Evolutionary conservation across 2,797 vertebrate species (phyloP).

Genomic region (Muscicapa striata): DNA sequence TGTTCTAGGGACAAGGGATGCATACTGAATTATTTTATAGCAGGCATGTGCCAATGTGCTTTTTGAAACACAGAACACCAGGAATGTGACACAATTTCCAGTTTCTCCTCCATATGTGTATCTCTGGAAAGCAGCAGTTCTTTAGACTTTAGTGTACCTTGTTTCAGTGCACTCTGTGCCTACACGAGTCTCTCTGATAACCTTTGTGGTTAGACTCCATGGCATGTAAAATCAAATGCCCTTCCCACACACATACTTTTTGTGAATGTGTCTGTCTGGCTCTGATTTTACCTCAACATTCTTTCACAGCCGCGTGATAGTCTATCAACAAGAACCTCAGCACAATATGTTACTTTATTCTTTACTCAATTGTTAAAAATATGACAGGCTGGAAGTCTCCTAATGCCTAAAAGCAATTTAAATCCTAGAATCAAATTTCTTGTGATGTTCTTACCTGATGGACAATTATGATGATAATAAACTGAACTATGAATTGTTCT

Average conservation of each 20-base stretch:
- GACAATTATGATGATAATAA: slow-evolving; percentile 5
- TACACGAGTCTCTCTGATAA: not conserved
- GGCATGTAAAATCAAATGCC: not conserved
- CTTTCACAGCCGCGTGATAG: not conserved
- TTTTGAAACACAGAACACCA: not conserved
- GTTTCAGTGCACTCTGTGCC: not conserved
- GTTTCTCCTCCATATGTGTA: accelerated
- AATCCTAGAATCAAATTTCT: slow-evolving; percentile 29
- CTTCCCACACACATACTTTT: slow-evolving; percentile 6
- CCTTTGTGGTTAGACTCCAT: not conserved
- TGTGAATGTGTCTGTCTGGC: slow-evolving; percentile 27
- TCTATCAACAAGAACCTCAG: slow-evolving; percentile 5
- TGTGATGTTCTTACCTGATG: not conserved
- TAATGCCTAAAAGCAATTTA: not conserved
- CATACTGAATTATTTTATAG: not conserved
- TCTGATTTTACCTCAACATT: slow-evolving; percentile 55
- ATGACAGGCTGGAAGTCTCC: not conserved
- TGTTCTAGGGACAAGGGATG: not conserved
- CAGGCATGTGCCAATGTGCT: not conserved
- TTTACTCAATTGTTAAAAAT: not conserved
- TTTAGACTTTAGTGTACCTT: not conserved
- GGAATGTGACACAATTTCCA: not conserved
- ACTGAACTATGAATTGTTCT: not conserved
- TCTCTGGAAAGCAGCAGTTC: not conserved
- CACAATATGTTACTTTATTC: slow-evolving; percentile 1